Evolutionary conservation across 2,888 invertebrate species (phyloP).

Genomic region (Drosophila birchii): DNA sequence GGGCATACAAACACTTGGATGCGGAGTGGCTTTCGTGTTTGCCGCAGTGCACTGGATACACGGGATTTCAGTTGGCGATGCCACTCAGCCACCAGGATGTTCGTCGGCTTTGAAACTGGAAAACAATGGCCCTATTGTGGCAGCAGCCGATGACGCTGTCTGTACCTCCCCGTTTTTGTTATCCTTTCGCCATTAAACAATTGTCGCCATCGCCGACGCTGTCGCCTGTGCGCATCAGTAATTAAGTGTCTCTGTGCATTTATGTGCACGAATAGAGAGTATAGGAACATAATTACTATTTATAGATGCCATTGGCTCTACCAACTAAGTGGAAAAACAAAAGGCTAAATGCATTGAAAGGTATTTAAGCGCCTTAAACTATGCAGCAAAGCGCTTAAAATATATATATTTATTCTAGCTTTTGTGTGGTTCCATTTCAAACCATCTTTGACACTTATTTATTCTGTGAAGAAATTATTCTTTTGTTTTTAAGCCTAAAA

Average conservation of each 20-base stretch:
- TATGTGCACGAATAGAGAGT: constrained; percentile 9
- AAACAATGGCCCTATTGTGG: constrained; percentile 68
- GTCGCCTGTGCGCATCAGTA: constrained; percentile 39
- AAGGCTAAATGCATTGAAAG: constrained; percentile 3
- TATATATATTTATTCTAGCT: neutral
- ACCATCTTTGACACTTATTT: neutral
- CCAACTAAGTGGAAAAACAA: constrained; percentile 9
- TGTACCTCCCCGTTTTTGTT: constrained; percentile 10
- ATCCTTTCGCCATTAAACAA: constrained; percentile 59
- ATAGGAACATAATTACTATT: constrained; percentile 80
- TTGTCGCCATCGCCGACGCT: constrained; percentile 37
- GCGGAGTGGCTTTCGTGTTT: constrained; percentile 70
- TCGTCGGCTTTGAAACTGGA: constrained; percentile 60
- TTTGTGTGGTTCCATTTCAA: neutral
- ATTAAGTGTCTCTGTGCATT: constrained; percentile 46
- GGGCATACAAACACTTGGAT: constrained; percentile 68
- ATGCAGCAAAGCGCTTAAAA: constrained; percentile 4
- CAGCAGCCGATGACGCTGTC: constrained; percentile 37
- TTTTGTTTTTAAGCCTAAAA: no score
- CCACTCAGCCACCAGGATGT: constrained; percentile 66
- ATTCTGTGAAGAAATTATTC: no score
- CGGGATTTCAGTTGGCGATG: constrained; percentile 60
- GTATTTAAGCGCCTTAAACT: neutral
- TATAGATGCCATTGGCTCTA: constrained; percentile 44
- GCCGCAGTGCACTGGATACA: constrained; percentile 60